A percentile compares a stretch with the other conserved stretches of the same genome.
phyloP scores from a whole-genome alignment of 30 jellyfish, hydroid and myxozoan genomes.

The Aurelia coerulea region DNA sequence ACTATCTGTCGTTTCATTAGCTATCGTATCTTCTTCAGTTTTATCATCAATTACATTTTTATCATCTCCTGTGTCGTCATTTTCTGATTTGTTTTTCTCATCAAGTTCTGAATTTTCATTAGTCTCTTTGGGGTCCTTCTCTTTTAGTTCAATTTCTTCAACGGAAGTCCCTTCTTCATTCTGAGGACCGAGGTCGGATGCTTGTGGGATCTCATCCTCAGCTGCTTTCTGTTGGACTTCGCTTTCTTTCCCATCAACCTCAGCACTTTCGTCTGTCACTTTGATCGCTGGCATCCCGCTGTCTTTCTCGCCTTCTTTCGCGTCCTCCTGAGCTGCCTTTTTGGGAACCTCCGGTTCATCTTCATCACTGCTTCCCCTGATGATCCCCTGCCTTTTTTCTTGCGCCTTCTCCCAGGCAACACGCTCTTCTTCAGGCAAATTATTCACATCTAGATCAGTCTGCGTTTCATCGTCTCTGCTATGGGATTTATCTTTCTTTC shows the following conservation, averaged over 20 bases:
- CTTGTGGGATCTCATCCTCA: constrained; percentile 33
- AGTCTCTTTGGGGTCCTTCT: neutral
- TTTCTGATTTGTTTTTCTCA: neutral
- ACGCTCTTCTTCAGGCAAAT: constrained; percentile 72
- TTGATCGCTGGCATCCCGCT: neutral
- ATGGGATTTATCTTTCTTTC: constrained; percentile 77
- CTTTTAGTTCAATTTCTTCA: constrained; percentile 37
- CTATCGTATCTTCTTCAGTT: constrained; percentile 57
- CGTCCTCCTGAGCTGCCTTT: neutral
- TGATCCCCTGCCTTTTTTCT: constrained; percentile 33
- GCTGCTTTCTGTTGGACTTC: neutral
- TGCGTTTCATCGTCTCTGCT: constrained; percentile 97
- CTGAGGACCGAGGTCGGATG: constrained; percentile 16
- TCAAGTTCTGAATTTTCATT: neutral
- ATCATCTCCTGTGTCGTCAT: constrained; percentile 4
- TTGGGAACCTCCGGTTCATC: constrained; percentile 9
- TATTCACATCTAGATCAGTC: constrained; percentile 80
- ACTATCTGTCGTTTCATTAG: constrained; percentile 40
- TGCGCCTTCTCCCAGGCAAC: constrained; percentile 67
- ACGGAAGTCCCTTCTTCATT: constrained; percentile 14
- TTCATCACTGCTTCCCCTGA: constrained; percentile 28
- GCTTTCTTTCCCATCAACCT: neutral
- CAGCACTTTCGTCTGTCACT: neutral
- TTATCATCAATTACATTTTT: constrained; percentile 11
- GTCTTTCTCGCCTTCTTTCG: neutral